phyloP scores from a whole-genome alignment of 2,797 vertebrate species.

The Alosa sapidissima region DNA sequence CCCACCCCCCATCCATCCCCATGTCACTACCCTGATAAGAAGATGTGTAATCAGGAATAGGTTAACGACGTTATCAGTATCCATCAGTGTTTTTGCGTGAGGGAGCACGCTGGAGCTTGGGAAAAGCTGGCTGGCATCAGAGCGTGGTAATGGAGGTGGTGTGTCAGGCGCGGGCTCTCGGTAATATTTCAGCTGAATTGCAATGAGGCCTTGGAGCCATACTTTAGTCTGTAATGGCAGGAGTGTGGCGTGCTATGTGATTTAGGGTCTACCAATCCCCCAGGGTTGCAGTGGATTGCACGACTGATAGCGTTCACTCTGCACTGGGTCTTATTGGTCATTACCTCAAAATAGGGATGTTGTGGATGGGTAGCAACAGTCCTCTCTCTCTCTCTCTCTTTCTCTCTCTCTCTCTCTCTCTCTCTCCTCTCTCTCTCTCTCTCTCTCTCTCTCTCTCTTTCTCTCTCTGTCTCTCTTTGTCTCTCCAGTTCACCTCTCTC shows the following conservation, averaged over 20 bases:
- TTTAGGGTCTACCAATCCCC: constrained; percentile 34
- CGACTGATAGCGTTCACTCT: constrained; percentile 24
- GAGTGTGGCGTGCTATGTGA: constrained; percentile 37
- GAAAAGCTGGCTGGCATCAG: neutral
- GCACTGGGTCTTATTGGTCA: constrained; percentile 24
- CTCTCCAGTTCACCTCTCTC: neutral
- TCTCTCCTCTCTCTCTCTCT: neutral
- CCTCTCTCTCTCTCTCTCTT: neutral
- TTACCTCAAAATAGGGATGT: constrained; percentile 26
- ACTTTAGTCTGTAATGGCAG: constrained; percentile 39
- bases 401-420: neutral
- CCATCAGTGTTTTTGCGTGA: neutral
- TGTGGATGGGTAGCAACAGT: neutral
- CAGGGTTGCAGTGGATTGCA: constrained; percentile 28
- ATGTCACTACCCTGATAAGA: neutral
- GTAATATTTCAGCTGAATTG: constrained; percentile 46
- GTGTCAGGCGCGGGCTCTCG: constrained; percentile 32
- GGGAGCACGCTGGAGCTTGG: neutral
- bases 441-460: neutral
- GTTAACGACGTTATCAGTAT: constrained; percentile 28
- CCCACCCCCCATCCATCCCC: neutral
- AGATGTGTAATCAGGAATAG: constrained; percentile 18
- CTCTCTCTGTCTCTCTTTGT: too few relatives aligned
- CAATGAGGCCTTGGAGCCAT: constrained; percentile 37
- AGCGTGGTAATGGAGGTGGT: constrained; percentile 38